Base-by-base conservation (phyloP, 2,888 invertebrate species). In the Aphidius colemani region DNA sequence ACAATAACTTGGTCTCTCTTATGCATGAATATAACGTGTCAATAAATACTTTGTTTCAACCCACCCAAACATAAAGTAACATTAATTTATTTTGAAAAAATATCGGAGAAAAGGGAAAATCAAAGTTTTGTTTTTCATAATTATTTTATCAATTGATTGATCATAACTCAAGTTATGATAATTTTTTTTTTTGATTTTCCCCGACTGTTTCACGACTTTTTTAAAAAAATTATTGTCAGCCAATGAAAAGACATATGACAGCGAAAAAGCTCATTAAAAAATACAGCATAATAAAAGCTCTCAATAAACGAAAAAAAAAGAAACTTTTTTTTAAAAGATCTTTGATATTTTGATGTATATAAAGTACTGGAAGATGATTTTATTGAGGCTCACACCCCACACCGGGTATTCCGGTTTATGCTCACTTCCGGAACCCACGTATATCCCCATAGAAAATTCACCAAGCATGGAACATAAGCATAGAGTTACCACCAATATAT, bases 361-460 rank as follows among this genome's bases (percentile, higher is more conserved):
- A 30, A 30, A 30, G 30, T 30, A 30, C 4, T 30, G 5, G 3
- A 30, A 30, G 30, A 30, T 30, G 61, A 53, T 61, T 53, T 49
- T 59, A 64, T 53, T 59, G 63, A 55, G 18, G 53, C 62, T 68
- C 67, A 67, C 67, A 65, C 67, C 67, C 60, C 65, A 49, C 50
- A 56, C 51, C 69, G 59, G 67, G 63, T 61, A 71, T 71, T 74
- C 75, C 75, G 74, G 75, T 74, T 73, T 70, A 63, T 67, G 70
- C 68, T 66, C 71, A 74, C 74, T 74, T 76, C 75, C 76, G 74
- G 72, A 71, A 70, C 69, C 64, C 63, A 66, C 48, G 63, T 66
- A 65, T 64, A 68, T 64, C 66, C 66, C 59, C 67, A 66, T 63
- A 59, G 64, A 66, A 65, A 70, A 50, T 59, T 53, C 69, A 68